These are phyloP conservation scores for Lasiommata megera DNA, from an alignment of 2,888 invertebrate genomes.

Conservation along the genomic window DNA sequence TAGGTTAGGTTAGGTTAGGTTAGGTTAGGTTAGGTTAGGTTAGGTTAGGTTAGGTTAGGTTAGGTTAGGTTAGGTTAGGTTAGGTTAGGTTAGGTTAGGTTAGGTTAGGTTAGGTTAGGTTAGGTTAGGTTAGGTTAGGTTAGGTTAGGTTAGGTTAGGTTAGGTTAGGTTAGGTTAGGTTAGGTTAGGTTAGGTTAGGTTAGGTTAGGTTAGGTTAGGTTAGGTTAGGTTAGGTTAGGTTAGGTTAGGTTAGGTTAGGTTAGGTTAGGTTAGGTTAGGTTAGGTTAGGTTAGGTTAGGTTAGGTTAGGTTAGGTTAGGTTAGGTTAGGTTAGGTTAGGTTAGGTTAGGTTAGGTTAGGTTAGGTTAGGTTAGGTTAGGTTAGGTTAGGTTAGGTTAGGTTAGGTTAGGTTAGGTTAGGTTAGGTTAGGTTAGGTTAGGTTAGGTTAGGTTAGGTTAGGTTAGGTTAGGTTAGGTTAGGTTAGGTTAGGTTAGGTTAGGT, in stretches of 20 bases:
- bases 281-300: constrained; percentile 40
- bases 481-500: constrained; percentile 33
- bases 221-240: constrained; percentile 39
- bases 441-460: constrained; percentile 33
- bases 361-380: constrained; percentile 34
- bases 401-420: constrained; percentile 34
- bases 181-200: constrained; percentile 41
- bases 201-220: constrained; percentile 38
- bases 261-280: constrained; percentile 37
- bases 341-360: constrained; percentile 32
- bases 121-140: constrained; percentile 40
- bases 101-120: constrained; percentile 38
- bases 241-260: constrained; percentile 40
- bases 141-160: constrained; percentile 41
- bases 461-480: constrained; percentile 33
- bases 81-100: constrained; percentile 38
- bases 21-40: constrained; percentile 36
- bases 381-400: constrained; percentile 33
- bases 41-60: constrained; percentile 37
- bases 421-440: constrained; percentile 34
- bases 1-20: constrained; percentile 36
- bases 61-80: constrained; percentile 38
- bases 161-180: constrained; percentile 42
- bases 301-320: constrained; percentile 41
- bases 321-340: constrained; percentile 36